A percentile compares a stretch with the other conserved stretches of the same genome.
These are phyloP conservation scores for Strigamia maritima DNA, from an alignment of 2,888 invertebrate genomes.

Conservation along the genomic window DNA sequence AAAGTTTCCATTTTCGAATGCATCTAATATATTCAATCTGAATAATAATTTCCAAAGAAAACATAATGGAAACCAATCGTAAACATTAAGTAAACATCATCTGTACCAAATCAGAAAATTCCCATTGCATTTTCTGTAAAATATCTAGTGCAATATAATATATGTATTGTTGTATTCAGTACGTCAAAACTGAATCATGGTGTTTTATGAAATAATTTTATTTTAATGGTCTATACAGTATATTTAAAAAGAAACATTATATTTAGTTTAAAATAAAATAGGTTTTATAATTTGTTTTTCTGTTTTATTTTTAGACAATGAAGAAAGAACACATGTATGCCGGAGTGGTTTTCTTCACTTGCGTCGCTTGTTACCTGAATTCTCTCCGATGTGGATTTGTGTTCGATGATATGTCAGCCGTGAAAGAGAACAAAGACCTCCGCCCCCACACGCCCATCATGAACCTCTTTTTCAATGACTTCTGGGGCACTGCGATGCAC, in stretches of 20 bases:
- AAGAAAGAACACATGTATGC: slow-evolving; percentile 31
- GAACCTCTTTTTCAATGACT: slow-evolving; percentile 93
- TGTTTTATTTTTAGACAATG: background rate
- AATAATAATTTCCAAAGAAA: no score
- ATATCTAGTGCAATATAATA: background rate
- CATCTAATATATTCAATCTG: no score
- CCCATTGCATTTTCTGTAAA: background rate
- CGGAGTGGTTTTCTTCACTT: slow-evolving; percentile 40
- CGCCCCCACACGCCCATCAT: slow-evolving; percentile 82
- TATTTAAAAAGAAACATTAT: background rate
- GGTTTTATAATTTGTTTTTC: background rate
- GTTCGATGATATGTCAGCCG: slow-evolving; percentile 95
- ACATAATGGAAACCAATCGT: no score
- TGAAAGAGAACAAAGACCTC: slow-evolving; percentile 92
- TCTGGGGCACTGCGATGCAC: slow-evolving; percentile 98
- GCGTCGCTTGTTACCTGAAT: slow-evolving; percentile 67
- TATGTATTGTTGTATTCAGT: no score
- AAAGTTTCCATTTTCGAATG: no score
- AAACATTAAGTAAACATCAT: background rate
- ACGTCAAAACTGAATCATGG: background rate
- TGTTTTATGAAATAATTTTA: slow-evolving; percentile 2
- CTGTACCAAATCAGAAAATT: background rate
- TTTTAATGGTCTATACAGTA: background rate
- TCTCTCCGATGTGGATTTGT: slow-evolving; percentile 91
- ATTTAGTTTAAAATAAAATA: background rate